Conservation (phyloP, 2,888 invertebrate genomes). For the Hedychridium roseum region DNA sequence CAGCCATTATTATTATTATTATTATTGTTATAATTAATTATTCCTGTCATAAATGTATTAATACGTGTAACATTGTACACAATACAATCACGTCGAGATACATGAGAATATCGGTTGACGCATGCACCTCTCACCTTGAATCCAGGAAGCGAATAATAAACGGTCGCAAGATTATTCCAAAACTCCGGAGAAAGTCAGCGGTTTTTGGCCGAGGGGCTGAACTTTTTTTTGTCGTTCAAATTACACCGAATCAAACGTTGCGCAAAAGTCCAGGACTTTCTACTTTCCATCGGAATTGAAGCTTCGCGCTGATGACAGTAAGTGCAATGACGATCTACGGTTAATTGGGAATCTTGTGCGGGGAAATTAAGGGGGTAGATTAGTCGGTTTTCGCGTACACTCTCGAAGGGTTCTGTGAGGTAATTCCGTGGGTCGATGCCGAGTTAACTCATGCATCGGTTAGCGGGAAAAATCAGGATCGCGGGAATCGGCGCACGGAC, state of each 20-base stretch:
- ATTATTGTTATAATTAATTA: slow-evolving; percentile 56
- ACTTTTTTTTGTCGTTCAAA: slow-evolving; percentile 5
- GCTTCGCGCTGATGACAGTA: not conserved
- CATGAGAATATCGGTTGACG: slow-evolving; percentile 3
- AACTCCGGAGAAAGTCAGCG: slow-evolving; percentile 1
- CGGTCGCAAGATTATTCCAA: not conserved
- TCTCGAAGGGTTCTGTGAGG: no score
- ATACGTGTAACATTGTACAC: slow-evolving; percentile 53
- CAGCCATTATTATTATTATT: slow-evolving; percentile 53
- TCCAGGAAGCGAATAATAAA: not conserved
- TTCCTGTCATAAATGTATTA: slow-evolving; percentile 50
- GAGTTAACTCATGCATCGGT: no score
- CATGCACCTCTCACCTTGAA: not conserved
- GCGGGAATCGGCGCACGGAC: no score
- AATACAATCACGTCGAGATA: slow-evolving; percentile 48
- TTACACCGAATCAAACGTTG: slow-evolving; percentile 7
- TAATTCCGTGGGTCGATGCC: no score
- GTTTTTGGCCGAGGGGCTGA: not conserved
- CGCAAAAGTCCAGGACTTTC: slow-evolving; percentile 2
- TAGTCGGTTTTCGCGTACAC: no score
- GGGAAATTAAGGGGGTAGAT: not conserved
- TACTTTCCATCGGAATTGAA: slow-evolving; percentile 7
- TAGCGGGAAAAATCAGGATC: no score
- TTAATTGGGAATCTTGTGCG: not conserved
- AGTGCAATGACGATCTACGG: not conserved